Conservation (phyloP, 2,888 invertebrate genomes). For the Allophyes oxyacanthae region DNA sequence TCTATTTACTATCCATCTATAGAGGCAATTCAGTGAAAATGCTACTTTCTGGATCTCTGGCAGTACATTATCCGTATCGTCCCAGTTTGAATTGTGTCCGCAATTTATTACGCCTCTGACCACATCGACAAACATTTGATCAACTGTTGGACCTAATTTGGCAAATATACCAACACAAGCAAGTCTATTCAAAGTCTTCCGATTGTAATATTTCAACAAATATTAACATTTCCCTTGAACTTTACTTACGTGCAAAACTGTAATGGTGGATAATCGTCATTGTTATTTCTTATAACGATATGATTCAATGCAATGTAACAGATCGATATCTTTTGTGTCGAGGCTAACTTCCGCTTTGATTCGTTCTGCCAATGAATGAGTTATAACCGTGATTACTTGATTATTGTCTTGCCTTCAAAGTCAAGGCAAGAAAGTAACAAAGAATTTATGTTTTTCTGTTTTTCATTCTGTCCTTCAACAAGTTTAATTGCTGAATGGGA, state of each 20-base stretch:
- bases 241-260: slow-evolving; percentile 47
- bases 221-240: slow-evolving; percentile 54
- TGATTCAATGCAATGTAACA: slow-evolving; percentile 15
- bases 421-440: no score
- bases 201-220: slow-evolving; percentile 29
- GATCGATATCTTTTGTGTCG: slow-evolving; percentile 34
- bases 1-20: slow-evolving; percentile 65
- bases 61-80: slow-evolving; percentile 49
- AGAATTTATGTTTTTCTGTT: no score
- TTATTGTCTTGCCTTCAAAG: slow-evolving; percentile 20
- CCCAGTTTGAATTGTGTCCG: slow-evolving; percentile 39
- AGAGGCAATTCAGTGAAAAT: slow-evolving; percentile 60
- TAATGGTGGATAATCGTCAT: slow-evolving; percentile 33
- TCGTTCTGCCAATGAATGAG: slow-evolving; percentile 6
- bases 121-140: slow-evolving; percentile 28
- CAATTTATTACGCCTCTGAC: slow-evolving; percentile 35
- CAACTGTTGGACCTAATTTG: slow-evolving; percentile 24
- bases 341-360: slow-evolving; percentile 24
- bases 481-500: no score
- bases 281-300: slow-evolving; percentile 28
- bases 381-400: no score
- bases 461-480: no score
- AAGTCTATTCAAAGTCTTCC: slow-evolving; percentile 19
- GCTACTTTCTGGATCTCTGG: slow-evolving; percentile 51
- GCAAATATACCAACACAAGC: slow-evolving; percentile 5